Evolutionary conservation across 2,113 vertebrate genomes (phyloP), one percentile per base, ranked within the genome.

Genomic region (Myotis davidii): DNA sequence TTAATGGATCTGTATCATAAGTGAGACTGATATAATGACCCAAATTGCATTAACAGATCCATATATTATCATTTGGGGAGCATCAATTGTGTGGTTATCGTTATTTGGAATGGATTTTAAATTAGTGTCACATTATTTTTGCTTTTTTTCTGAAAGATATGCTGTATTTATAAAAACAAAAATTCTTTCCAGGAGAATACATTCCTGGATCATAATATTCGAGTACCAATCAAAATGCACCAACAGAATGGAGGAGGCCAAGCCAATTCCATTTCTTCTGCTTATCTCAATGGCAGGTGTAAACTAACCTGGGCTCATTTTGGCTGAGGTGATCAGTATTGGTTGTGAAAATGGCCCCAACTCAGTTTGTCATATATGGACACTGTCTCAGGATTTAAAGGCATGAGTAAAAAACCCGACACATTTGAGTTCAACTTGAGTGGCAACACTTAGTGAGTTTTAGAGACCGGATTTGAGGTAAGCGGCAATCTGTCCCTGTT

Each of bases 231-330:
- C 14, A 82, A 92, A 90, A 56, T 73, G 20, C 42, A 52, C 29
- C 34, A 39, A 21, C 64, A 27, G 13, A 91, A 85, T n/a, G 61
- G 42, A 77, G 8, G 10, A 34, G 83, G 21, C 48, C n/a, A 96
- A 78, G 21, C 3, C 59, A 74, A 74, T 34, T 78, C 39, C 20
- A 73, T 77, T 90, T 29, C 29, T n/a, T 88, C 65, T 92, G 42
- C 32, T 90, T 73, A 92, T 45, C 32, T 85, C 77, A 83, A 11
- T 56, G 79, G 84, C 37, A 94, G 42, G 72, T 92, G 14, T 90
- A 72, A 95, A 95, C 89, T 77, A 93, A 90, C 52, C 87, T 64
- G 42, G 32, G 65, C 94, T 95, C 64, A 82, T 54, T 79, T 87
- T 76, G 87, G 17, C 11, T 56, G 39, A 29, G 29, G 67, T 23